phyloP scores from a whole-genome alignment of 1,140 invertebrate species.

The Heliothis subflexa region DNA sequence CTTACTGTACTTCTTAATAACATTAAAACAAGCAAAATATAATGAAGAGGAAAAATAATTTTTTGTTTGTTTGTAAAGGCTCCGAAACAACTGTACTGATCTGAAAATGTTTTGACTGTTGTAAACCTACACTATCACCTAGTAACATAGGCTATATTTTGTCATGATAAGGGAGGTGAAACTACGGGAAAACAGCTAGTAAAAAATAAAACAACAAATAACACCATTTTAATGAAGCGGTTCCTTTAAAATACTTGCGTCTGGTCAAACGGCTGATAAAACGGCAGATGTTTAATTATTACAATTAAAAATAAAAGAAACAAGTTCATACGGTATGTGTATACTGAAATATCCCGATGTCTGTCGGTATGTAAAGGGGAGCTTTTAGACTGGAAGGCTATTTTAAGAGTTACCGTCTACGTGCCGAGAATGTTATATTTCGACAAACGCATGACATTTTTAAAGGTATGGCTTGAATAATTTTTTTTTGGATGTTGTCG shows the following conservation, averaged over 20 bases:
- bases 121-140: too few relatives aligned
- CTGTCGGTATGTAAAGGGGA: slow-evolving; percentile 3
- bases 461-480: not conserved
- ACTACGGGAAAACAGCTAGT: too few relatives aligned
- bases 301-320: not conserved
- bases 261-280: not conserved
- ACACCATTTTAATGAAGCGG: not conserved
- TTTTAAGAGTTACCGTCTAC: slow-evolving; percentile 11
- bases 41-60: not conserved
- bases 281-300: slow-evolving; percentile 13
- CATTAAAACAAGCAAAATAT: too few relatives aligned
- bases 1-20: too few relatives aligned
- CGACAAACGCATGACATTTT: slow-evolving; percentile 1
- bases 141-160: too few relatives aligned
- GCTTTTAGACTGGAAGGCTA: not conserved
- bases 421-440: slow-evolving; percentile 3
- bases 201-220: not conserved
- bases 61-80: too few relatives aligned
- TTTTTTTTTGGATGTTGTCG: not conserved
- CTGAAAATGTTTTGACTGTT: too few relatives aligned
- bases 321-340: not conserved
- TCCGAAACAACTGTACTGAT: too few relatives aligned
- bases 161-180: too few relatives aligned
- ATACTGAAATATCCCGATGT: slow-evolving; percentile 16
- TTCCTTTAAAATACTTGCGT: not conserved